Base-by-base conservation (phyloP, 2,888 invertebrate species). In the Caprella mutica region DNA sequence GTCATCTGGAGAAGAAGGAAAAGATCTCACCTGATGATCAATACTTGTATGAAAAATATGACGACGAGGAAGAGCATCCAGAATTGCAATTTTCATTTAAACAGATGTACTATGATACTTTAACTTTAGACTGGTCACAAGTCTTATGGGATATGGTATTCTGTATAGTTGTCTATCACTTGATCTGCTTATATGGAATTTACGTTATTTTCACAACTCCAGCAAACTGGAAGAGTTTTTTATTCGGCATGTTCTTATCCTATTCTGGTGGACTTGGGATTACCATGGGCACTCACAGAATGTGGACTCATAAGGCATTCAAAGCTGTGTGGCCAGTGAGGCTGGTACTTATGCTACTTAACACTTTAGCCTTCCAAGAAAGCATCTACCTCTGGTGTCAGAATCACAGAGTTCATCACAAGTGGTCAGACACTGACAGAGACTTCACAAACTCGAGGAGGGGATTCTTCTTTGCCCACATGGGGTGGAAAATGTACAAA, bases 401-500 rank as follows among this genome's bases (percentile, higher is more conserved):
- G 27, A 85, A 87, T 69, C 87, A 88, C 70, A 77, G 86, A 5
- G 80, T 83, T 61, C 87, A 93, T 72, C 92, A 93, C 77, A 92
- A 92, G 72, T 92, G 83, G 75, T 86, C 86, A 17, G 92, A 93
- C 72, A 93, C 92, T 0, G 84, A 91, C 72, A 91, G 90, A 1
- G 92, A 93, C 75, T 92, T 92, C 0, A 91, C 92, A 72, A 91
- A 92, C 71, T 87, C 90, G 3, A 86, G 77, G 52, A 78, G 92
- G 21, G 96, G 96, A 8, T 92, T 96, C 77, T 94, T 94, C 80
- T 96, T 94, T 76, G 82, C 93, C 0, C 96, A 96, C 73, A 79
- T 94, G 67, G 94, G 96, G 59, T 96, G 96, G 96, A 77, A 96
- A 63, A 74, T 94, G 55, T 84, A 84, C 68, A 80, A 83, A 67